phyloP scores from a whole-genome alignment of 1,140 invertebrate species.

The Lepidurus arcticus region DNA sequence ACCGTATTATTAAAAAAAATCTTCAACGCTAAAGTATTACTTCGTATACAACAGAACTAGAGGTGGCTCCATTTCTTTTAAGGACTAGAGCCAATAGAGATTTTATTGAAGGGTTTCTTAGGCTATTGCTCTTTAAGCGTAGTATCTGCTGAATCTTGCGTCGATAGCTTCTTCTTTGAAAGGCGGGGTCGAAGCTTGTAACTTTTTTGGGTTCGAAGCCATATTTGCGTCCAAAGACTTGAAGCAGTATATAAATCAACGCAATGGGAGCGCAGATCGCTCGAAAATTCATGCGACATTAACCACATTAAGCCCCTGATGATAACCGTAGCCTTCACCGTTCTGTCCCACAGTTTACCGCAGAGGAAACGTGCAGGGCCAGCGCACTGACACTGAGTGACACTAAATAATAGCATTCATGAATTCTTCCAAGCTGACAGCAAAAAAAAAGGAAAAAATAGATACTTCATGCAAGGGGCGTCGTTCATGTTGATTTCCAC shows the following conservation, averaged over 20 bases:
- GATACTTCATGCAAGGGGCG: not conserved
- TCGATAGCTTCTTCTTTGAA: too few species aligned
- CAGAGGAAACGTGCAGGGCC: not conserved
- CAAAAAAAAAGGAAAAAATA: not conserved
- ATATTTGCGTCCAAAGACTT: not conserved
- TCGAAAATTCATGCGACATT: conserved; percentile 15
- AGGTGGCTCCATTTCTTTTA: too few species aligned
- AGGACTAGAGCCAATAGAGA: too few species aligned
- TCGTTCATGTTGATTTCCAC: not conserved
- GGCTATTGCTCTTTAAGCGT: too few species aligned
- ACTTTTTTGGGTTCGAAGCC: not conserved
- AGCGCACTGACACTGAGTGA: not conserved
- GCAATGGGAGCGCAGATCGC: not conserved
- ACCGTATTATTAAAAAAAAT: too few species aligned
- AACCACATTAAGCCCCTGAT: not conserved
- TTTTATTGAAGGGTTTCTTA: too few species aligned
- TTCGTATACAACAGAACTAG: too few species aligned
- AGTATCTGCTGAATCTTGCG: too few species aligned
- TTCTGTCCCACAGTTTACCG: not conserved
- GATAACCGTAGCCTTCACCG: not conserved
- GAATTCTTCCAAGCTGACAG: not conserved
- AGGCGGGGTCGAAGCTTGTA: not conserved
- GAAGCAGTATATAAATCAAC: not conserved
- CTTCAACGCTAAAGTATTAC: too few species aligned
- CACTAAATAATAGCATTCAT: not conserved